phyloP scores from a whole-genome alignment of 2,888 invertebrate genomes.

The Tortricodes alternella region DNA sequence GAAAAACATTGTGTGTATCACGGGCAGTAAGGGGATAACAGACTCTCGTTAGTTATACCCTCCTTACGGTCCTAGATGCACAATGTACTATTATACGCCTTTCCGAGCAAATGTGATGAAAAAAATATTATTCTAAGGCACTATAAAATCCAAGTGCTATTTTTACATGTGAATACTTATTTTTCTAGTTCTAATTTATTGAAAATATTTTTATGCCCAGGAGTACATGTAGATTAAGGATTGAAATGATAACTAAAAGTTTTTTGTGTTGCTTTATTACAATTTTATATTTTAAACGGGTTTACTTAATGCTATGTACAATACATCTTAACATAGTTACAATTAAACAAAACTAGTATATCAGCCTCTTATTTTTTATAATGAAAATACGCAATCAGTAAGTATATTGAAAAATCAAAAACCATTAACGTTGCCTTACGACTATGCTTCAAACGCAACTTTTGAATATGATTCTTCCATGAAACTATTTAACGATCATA shows the following conservation, averaged over 20 bases:
- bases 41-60: too few relatives aligned
- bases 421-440: neutral
- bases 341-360: constrained; percentile 34
- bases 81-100: too few relatives aligned
- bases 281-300: constrained; percentile 42
- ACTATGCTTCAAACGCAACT: neutral
- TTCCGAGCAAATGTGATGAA: too few relatives aligned
- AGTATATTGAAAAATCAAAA: neutral
- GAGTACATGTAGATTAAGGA: neutral
- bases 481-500: too few relatives aligned
- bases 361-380: constrained; percentile 59
- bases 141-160: too few relatives aligned
- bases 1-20: too few relatives aligned
- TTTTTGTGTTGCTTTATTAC: constrained; percentile 24
- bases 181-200: too few relatives aligned
- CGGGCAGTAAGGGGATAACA: too few relatives aligned
- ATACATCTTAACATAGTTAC: constrained; percentile 43
- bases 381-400: constrained; percentile 1
- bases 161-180: too few relatives aligned
- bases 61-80: too few relatives aligned
- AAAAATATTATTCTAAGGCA: too few relatives aligned
- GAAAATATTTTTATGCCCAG: too few relatives aligned
- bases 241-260: neutral
- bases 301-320: constrained; percentile 54
- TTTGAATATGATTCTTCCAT: neutral